These are phyloP conservation scores for Melanotaenia parkinsoni DNA, from an alignment of 2,797 vertebrate genomes.

Conservation along the genomic window DNA sequence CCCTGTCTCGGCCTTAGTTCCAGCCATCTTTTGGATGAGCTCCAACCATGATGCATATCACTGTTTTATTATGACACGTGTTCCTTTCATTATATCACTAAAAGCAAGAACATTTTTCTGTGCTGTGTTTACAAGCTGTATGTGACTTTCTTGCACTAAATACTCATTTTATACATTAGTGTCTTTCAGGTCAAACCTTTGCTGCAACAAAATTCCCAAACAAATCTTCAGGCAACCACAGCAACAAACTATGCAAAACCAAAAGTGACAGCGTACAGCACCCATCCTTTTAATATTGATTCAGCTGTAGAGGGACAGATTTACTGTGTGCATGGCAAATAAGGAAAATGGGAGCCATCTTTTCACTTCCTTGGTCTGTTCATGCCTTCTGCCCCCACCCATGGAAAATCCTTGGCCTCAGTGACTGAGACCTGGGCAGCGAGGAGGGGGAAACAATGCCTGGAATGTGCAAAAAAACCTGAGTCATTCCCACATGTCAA, in stretches of 20 bases:
- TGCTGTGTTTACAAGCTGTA: neutral
- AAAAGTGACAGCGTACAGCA: neutral
- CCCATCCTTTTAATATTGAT: slow-evolving; percentile 20
- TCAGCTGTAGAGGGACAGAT: slow-evolving; percentile 39
- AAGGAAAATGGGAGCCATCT: slow-evolving; percentile 58
- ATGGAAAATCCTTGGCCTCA: slow-evolving; percentile 67
- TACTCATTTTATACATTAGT: neutral
- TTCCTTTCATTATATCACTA: slow-evolving; percentile 6
- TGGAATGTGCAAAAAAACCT: slow-evolving; percentile 75
- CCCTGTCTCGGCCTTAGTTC: neutral
- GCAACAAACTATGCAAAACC: neutral
- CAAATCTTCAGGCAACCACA: neutral
- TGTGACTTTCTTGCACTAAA: neutral
- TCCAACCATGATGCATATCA: slow-evolving; percentile 6
- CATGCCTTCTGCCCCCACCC: slow-evolving; percentile 30
- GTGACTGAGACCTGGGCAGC: slow-evolving; percentile 36
- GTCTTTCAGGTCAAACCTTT: neutral
- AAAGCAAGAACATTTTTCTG: neutral
- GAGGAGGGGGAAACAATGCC: slow-evolving; percentile 71
- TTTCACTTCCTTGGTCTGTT: slow-evolving; percentile 53
- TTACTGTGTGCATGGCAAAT: slow-evolving; percentile 27
- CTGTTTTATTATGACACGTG: slow-evolving; percentile 14
- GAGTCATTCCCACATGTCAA: slow-evolving; percentile 78
- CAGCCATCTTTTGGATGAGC: neutral
- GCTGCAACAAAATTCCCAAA: neutral